phyloP scores from a whole-genome alignment of 2,888 invertebrate genomes.

The Cephus spinipes region DNA sequence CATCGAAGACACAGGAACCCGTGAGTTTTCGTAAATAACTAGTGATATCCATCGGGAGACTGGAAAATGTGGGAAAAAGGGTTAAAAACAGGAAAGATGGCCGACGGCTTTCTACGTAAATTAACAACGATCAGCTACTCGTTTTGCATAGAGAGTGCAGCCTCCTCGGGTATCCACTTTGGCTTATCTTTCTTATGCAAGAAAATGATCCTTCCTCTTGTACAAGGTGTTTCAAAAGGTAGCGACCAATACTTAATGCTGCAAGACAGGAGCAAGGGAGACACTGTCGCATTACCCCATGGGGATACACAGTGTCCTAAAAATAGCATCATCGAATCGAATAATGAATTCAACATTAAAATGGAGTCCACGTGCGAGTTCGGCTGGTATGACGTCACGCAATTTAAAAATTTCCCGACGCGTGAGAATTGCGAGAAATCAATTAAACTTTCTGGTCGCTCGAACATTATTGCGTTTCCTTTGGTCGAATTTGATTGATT shows the following conservation, averaged over 20 bases:
- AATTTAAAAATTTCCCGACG: constrained; percentile 9
- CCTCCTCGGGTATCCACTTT: not conserved
- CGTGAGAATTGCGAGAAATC: not conserved
- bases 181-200: not conserved
- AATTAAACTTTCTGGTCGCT: not conserved
- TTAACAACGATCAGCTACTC: constrained; percentile 30
- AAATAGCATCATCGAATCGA: not conserved
- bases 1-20: too few species aligned
- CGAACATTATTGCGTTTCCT: not conserved
- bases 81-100: too few species aligned
- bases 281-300: too few species aligned
- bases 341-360: not conserved
- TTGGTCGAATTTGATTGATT: not conserved
- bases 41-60: too few species aligned
- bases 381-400: too few species aligned
- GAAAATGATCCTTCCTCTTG: not conserved
- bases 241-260: not conserved
- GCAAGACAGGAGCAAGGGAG: not conserved
- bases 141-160: constrained; percentile 46
- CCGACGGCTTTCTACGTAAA: constrained; percentile 6
- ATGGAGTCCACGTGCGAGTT: not conserved
- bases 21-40: too few species aligned
- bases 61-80: too few species aligned
- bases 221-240: not conserved
- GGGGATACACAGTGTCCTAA: too few species aligned